A percentile compares a stretch with the other conserved stretches of the same genome.
Conservation (phyloP, 2,113 vertebrate species). For the Coracopsis vasa region DNA sequence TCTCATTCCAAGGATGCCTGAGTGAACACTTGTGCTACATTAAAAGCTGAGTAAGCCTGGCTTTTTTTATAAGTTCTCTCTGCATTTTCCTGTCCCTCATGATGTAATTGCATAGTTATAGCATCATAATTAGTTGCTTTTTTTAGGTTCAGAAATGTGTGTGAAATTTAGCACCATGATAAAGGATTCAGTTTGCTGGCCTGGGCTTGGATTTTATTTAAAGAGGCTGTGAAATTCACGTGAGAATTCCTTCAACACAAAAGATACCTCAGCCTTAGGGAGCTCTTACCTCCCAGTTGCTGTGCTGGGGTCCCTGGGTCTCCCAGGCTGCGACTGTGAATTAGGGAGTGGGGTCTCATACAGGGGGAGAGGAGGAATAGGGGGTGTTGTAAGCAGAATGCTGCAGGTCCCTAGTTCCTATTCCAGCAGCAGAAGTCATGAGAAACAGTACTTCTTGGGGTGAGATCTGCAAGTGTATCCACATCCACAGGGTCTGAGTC, state of each 20-base stretch:
- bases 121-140: not conserved
- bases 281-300: not conserved
- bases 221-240: not conserved
- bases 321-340: not conserved
- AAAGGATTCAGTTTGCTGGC: not conserved
- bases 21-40: not conserved
- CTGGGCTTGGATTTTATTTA: not conserved
- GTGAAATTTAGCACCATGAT: not conserved
- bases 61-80: not conserved
- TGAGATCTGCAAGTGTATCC: not conserved
- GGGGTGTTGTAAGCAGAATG: not conserved
- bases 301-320: not conserved
- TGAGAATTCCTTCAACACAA: not conserved
- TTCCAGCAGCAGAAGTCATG: not conserved
- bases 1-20: constrained; percentile 42
- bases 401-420: not conserved
- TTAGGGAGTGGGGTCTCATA: not conserved
- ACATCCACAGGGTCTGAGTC: fast-evolving
- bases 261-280: not conserved
- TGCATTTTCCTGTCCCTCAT: not conserved
- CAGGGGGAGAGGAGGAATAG: not conserved
- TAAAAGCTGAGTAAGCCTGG: constrained; percentile 21
- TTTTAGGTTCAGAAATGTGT: not conserved
- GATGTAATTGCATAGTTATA: not conserved
- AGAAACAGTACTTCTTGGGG: not conserved